phyloP scores from a whole-genome alignment of 2,797 vertebrate genomes.

The Gymnoscopelus braueri region DNA sequence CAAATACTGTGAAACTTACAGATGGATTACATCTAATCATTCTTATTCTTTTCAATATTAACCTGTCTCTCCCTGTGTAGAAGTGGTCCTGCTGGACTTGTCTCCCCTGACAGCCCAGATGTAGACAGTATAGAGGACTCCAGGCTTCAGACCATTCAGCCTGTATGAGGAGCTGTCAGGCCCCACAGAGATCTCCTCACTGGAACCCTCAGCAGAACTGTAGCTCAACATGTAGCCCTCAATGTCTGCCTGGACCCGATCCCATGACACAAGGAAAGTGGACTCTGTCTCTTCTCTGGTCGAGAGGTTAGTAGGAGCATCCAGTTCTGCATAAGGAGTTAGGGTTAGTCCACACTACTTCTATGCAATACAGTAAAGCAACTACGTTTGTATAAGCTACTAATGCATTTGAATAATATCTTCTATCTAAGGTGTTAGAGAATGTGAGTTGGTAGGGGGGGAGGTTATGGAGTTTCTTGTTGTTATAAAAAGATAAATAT shows the following conservation, averaged over 20 bases:
- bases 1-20: no score
- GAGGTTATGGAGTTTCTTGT: background rate
- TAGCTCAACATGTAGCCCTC: constrained; percentile 77
- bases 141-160: constrained; percentile 71
- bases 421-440: no score
- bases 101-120: constrained; percentile 76
- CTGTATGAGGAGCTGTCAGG: constrained; percentile 61
- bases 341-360: constrained; percentile 30
- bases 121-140: constrained; percentile 64
- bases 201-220: constrained; percentile 59
- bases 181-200: constrained; percentile 59
- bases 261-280: constrained; percentile 71
- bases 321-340: constrained; percentile 60
- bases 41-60: background rate
- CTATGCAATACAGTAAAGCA: background rate
- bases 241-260: constrained; percentile 59
- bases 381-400: constrained; percentile 26
- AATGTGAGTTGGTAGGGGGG: background rate
- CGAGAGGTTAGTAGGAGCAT: constrained; percentile 72
- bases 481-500: background rate
- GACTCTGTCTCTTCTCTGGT: constrained; percentile 68
- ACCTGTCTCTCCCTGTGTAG: constrained; percentile 74
- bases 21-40: no score
- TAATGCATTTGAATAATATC: background rate
- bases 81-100: constrained; percentile 66